A percentile compares a stretch with the other conserved stretches of the same genome.
phyloP scores from a whole-genome alignment of 2,113 vertebrate species.

The Dipodomys stephensi region DNA sequence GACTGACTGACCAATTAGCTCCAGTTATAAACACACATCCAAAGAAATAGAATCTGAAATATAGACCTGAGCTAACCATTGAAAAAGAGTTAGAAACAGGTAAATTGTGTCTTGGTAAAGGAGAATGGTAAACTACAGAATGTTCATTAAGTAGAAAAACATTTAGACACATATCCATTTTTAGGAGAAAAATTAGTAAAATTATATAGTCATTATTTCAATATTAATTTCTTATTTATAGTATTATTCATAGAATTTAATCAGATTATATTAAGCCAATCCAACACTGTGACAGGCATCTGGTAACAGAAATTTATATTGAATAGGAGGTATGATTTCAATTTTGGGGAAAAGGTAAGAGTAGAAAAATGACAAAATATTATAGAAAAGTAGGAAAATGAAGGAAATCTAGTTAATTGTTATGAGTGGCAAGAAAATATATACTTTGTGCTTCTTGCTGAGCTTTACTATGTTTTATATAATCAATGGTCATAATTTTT shows the following conservation, averaged over 20 bases:
- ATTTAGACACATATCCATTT: background rate
- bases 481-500: background rate
- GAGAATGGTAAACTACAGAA: background rate
- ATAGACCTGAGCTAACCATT: background rate
- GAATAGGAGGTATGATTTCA: background rate
- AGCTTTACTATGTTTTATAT: background rate
- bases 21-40: background rate
- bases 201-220: background rate
- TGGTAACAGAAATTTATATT: background rate
- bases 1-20: background rate
- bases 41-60: slow-evolving; percentile 14
- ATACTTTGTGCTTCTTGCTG: background rate
- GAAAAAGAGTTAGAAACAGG: background rate
- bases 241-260: background rate
- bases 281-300: background rate
- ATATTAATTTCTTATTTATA: background rate
- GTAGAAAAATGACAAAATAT: background rate
- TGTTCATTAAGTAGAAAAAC: background rate
- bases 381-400: background rate
- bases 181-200: slow-evolving; percentile 28
- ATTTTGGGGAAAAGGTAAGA: background rate
- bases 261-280: background rate
- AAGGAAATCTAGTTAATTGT: background rate
- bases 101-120: background rate
- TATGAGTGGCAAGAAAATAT: background rate